A percentile compares a stretch with the other conserved stretches of the same genome.
phyloP scores from a whole-genome alignment of 2,888 invertebrate genomes.

The Xestobium rufovillosum region DNA sequence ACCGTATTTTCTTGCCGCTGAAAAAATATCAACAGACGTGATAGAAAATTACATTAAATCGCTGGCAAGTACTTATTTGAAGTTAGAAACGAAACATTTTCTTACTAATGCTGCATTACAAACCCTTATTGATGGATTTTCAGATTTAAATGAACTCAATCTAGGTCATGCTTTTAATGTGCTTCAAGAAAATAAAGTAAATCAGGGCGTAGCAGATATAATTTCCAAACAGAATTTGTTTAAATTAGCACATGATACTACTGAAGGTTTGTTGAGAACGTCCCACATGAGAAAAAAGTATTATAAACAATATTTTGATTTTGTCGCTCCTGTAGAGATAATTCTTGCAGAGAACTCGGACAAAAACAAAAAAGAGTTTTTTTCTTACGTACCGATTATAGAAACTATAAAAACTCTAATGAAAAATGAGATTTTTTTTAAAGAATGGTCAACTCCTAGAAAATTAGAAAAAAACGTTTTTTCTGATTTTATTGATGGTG shows the following conservation, averaged over 20 bases:
- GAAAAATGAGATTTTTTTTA: constrained; percentile 9
- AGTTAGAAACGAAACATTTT: too few species aligned
- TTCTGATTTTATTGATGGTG: constrained; percentile 9
- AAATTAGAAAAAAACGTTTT: constrained; percentile 7
- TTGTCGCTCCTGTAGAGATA: constrained; percentile 8
- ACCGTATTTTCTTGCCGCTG: too few species aligned
- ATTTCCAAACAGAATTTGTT: constrained; percentile 2
- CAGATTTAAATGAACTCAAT: neutral
- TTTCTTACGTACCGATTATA: constrained; percentile 14
- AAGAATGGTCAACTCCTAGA: constrained; percentile 1
- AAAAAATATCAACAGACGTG: too few species aligned
- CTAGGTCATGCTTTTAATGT: neutral
- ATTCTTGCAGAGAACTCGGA: constrained; percentile 9
- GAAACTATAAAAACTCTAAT: constrained; percentile 11
- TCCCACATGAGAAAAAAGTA: constrained; percentile 9
- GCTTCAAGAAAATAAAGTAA: neutral
- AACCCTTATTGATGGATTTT: too few species aligned
- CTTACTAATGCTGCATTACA: too few species aligned
- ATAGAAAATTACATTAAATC: too few species aligned
- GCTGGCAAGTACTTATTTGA: too few species aligned
- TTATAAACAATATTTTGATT: constrained; percentile 9
- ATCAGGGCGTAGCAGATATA: neutral
- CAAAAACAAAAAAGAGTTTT: constrained; percentile 10
- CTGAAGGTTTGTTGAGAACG: constrained; percentile 6
- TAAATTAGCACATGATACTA: constrained; percentile 6